Evolutionary conservation across 2,113 vertebrate species (phyloP), one percentile per base, ranked within the genome.

Genomic region (Oreochromis niloticus): DNA sequence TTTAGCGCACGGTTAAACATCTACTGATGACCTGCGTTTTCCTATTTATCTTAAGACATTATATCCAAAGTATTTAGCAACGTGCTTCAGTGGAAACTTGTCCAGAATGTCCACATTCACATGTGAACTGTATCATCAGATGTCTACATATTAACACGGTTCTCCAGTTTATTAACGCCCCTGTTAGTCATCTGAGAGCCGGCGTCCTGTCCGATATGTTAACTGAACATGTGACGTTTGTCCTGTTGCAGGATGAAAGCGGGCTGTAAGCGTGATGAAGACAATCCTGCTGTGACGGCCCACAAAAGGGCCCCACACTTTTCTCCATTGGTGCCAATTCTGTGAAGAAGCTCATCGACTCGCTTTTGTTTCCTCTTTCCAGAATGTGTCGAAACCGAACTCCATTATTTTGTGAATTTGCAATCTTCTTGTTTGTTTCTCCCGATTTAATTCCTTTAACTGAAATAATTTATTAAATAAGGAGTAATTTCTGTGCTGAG

Each of bases 201-300:
- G 0, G 19, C 32, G 59, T 85, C 63, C 73, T 84, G n/a, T 86
- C 39, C 6, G 0, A 71, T 34, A 78, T 48, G 30, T 52, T 1
- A 79, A 43, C n/a, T 88, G 24, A 92, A 87, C 82, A 61, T 80
- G 54, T 90, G 84, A 83, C 8, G 54, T 89, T 24, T 91, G 79
- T 90, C 48, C 59, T 24, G 82, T 90, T 91, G 32, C 91, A 96
- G 96, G 95, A 95, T 84, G 96, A 96, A 0, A 30, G 93, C 3
- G 96, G 96, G 78, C 39, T 96, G 84, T 97, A 71, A 94, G 56
- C 9, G 10, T 9, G 83, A 86, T 22, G 81, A 83, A 11, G 39
- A 73, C 4, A 9, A 2, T 30, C 79, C 19, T 3, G 82, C 19
- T 48, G 55, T 17, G 10, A 73, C 12, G 27, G 24, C 41, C 13